Evolutionary conservation across 2,113 vertebrate species (phyloP).

Genomic region (Bujurquina vittata): DNA sequence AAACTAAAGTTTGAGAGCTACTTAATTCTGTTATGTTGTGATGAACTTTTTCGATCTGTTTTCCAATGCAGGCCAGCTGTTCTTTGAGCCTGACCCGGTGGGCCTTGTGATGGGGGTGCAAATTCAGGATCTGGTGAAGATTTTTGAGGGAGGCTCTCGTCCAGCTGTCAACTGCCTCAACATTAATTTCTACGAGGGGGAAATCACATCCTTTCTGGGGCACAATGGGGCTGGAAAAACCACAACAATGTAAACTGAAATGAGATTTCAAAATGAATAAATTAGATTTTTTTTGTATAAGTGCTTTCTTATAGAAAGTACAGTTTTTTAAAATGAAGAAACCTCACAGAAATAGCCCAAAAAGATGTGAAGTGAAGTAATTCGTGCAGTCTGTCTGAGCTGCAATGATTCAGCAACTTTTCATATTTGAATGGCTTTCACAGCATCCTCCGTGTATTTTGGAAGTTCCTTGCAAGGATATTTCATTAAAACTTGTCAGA

Average conservation of each 20-base stretch:
- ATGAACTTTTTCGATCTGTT: not conserved
- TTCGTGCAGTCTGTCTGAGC: not conserved
- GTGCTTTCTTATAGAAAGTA: not conserved
- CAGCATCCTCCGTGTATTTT: not conserved
- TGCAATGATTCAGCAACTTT: not conserved
- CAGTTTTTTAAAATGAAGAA: not conserved
- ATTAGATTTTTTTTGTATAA: not conserved
- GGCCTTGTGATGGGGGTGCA: constrained; percentile 86
- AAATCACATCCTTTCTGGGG: constrained; percentile 85
- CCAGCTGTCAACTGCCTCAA: constrained; percentile 82
- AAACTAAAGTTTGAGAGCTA: not conserved
- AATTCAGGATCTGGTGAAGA: constrained; percentile 91
- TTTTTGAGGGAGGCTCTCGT: constrained; percentile 77
- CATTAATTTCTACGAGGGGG: constrained; percentile 82
- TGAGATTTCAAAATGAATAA: not conserved
- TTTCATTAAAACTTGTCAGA: not conserved
- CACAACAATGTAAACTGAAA: constrained; percentile 77
- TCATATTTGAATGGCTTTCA: not conserved
- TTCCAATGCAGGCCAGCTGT: constrained; percentile 78
- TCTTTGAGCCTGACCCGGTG: constrained; percentile 89
- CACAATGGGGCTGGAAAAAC: constrained; percentile 86
- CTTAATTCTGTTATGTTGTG: not conserved
- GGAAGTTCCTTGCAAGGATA: not conserved
- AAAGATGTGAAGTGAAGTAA: not conserved
- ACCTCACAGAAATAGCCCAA: not conserved